Evolutionary conservation across 2,888 invertebrate genomes (phyloP).

Genomic region (Megalurothrips usitatus): DNA sequence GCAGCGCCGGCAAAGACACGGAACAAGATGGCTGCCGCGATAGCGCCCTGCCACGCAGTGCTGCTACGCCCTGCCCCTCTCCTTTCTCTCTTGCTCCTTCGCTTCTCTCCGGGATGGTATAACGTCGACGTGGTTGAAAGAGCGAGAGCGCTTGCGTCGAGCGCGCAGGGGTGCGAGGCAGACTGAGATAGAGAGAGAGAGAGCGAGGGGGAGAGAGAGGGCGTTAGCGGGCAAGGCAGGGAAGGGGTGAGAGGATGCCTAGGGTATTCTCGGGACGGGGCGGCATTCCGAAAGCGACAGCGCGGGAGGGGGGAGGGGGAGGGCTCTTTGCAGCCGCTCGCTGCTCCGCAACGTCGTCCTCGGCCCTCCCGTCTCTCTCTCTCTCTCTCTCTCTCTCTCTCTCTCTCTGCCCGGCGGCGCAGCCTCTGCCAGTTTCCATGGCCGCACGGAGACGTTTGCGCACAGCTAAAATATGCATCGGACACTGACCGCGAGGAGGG

Average conservation of each 20-base stretch:
- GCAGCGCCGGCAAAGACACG: slow-evolving; percentile 23
- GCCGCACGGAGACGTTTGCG: neutral
- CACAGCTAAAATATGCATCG: slow-evolving; percentile 17
- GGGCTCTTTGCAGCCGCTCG: neutral
- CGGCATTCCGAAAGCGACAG: slow-evolving; percentile 24
- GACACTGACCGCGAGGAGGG: slow-evolving; percentile 1
- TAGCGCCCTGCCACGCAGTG: slow-evolving; percentile 1
- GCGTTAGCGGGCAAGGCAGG: neutral
- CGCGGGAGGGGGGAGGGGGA: neutral
- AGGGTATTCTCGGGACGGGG: neutral
- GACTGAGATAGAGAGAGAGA: neutral
- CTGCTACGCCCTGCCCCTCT: neutral
- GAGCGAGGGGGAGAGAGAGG: neutral
- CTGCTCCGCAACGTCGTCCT: neutral
- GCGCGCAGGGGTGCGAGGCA: neutral
- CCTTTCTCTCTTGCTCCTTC: neutral
- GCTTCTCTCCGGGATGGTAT: neutral
- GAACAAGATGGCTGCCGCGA: slow-evolving; percentile 23
- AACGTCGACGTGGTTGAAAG: neutral
- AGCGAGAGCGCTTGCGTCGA: too few relatives aligned
- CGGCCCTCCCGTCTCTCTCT: neutral
- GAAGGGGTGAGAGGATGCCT: neutral
- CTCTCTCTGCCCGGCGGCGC: neutral
- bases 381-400: neutral
- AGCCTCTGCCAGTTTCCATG: too few relatives aligned